Percentiles rank a stretch among this genome's conserved stretches.
phyloP scores from a whole-genome alignment of 2,113 vertebrate genomes.

The Dromiciops gliroides region DNA sequence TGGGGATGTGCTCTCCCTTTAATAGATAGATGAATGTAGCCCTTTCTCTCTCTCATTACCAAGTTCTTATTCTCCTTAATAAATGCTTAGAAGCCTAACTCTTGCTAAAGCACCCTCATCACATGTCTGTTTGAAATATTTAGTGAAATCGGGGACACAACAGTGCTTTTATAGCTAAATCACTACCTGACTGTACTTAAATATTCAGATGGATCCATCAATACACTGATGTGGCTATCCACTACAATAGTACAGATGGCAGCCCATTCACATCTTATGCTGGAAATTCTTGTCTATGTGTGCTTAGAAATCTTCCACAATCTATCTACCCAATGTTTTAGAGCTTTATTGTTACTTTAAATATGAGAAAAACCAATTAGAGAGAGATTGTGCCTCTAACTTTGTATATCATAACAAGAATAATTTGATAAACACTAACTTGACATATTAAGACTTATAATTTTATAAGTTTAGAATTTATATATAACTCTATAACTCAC shows the following conservation, averaged over 20 bases:
- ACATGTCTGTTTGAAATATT: background rate
- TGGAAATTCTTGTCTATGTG: background rate
- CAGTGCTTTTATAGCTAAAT: background rate
- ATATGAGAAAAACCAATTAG: background rate
- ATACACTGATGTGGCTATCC: background rate
- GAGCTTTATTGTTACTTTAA: background rate
- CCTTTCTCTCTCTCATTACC: no score
- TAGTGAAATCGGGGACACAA: background rate
- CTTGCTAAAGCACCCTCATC: background rate
- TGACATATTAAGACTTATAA: background rate
- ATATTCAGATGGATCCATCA: background rate
- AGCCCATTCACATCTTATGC: background rate
- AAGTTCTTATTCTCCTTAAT: no score
- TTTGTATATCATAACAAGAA: conserved; percentile 27
- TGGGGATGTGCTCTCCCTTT: no score
- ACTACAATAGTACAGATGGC: background rate
- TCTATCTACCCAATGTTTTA: conserved; percentile 23
- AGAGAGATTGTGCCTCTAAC: background rate
- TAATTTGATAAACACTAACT: background rate
- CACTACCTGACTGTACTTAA: background rate
- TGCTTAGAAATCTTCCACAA: background rate
- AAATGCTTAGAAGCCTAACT: no score
- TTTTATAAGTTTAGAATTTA: no score
- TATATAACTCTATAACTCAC: background rate
- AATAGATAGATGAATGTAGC: no score